A percentile compares a stretch with the other conserved stretches of the same genome.
Evolutionary conservation across 2,113 vertebrate genomes (phyloP).

Genomic region (Tetrao urogallus): DNA sequence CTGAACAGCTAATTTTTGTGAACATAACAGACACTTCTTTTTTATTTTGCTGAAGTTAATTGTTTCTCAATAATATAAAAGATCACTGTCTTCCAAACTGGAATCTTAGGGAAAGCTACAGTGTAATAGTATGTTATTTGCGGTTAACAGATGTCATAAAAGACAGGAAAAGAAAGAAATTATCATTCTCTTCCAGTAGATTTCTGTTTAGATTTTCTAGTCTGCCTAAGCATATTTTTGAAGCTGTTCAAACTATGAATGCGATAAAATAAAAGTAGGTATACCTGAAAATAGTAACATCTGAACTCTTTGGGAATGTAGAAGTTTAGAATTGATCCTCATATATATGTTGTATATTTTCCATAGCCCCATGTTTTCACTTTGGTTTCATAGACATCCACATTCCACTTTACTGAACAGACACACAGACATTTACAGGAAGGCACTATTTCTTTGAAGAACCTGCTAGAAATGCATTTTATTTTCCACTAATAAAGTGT

Average conservation of each 20-base stretch:
- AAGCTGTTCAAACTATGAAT: neutral
- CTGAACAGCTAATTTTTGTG: neutral
- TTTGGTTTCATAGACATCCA: slow-evolving; percentile 27
- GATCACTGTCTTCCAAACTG: neutral
- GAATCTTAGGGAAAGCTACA: neutral
- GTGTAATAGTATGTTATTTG: neutral
- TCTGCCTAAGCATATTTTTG: neutral
- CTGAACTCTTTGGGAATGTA: slow-evolving; percentile 4
- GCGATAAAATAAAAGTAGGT: neutral
- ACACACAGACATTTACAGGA: neutral
- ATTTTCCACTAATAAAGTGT: neutral
- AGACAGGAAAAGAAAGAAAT: neutral
- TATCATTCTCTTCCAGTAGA: neutral
- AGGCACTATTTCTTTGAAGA: neutral
- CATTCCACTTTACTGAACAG: slow-evolving; percentile 25
- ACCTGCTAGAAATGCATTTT: neutral
- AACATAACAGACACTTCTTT: neutral
- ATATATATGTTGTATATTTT: slow-evolving; percentile 26
- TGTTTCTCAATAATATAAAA: neutral
- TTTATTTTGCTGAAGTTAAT: neutral
- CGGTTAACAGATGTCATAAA: neutral
- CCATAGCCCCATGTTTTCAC: neutral
- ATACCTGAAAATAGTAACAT: slow-evolving; percentile 22
- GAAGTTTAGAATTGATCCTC: neutral
- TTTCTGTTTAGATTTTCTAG: slow-evolving; percentile 38